Base-by-base conservation (phyloP, 2,113 vertebrate genomes). In the Cathartes aura region DNA sequence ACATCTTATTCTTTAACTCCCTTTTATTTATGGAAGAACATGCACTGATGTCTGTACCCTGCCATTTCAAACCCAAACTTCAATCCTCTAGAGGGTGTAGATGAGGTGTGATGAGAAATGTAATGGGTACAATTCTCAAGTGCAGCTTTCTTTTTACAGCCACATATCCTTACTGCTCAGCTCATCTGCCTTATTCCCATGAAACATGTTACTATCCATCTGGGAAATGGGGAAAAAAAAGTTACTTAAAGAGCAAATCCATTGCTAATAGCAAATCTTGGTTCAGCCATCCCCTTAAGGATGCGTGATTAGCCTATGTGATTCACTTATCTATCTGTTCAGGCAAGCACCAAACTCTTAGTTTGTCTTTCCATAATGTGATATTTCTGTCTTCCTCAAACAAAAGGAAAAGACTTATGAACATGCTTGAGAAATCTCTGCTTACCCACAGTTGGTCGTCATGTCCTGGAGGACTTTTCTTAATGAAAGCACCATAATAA, bases 401-500 rank as follows among this genome's bases (percentile, higher is more conserved):
- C 43, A 43, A 90, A 56, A 66, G 26, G 12, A 26, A 93, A 91
- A 67, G 12, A 21, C 24, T 68, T 50, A 92, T 1, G 16, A 85
- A 87, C 3, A 16, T 9, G 32, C 29, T 10, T 43, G 38, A 84
- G 67, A 87, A 93, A 53, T 4, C 59, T 58, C 38, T 56, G 85
- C 99, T 98, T 97, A 99, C 99, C 99, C 99, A 99, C 23, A 99
- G 98, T 67, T 99, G 99, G 98, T 99, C 99, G 23, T 99, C 99
- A 16, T 99, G 99, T 43, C 99, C 99, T 11, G 99, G 99, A 21
- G 99, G 99, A 94, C 99, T 99, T 90, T 99, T 99, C 97, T 99
- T 99, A 98, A 99, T 99, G 97, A 99, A 99, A 97, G 99, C 99
- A 97, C 99, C 99, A 8, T 99, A 99, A 38, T 99, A 99, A n/a